Evolutionary conservation across 2,113 vertebrate species (phyloP).

Genomic region (Nibea albiflora): DNA sequence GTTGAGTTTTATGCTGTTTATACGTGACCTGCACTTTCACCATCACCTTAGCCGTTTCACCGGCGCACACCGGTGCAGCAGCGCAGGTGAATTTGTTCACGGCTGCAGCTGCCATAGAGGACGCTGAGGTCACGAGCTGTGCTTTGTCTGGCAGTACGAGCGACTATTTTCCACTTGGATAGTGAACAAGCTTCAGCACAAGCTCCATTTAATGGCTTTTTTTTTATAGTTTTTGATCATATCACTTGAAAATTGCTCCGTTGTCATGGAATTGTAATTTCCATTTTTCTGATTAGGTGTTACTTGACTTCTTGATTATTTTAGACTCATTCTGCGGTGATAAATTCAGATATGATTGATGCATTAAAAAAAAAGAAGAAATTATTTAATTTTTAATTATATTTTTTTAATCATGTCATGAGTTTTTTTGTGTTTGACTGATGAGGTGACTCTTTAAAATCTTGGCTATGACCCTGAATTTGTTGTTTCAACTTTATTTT

Average conservation of each 20-base stretch:
- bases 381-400: neutral
- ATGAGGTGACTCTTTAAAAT: neutral
- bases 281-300: neutral
- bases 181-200: neutral
- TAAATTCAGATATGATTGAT: neutral
- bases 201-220: neutral
- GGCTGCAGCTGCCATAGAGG: neutral
- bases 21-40: neutral
- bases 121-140: constrained; percentile 8
- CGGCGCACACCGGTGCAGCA: no score
- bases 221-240: neutral
- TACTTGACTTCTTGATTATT: neutral
- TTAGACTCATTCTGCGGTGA: neutral
- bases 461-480: neutral
- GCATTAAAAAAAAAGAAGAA: neutral
- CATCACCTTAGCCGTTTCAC: neutral
- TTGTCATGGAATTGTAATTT: neutral
- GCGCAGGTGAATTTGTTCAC: neutral
- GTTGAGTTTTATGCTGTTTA: constrained; percentile 11
- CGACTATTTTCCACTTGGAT: neutral
- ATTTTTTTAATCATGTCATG: neutral
- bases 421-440: no score
- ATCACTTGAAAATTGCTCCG: neutral
- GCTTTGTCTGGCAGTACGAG: neutral
- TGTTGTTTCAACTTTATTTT: neutral